Evolutionary conservation across 2,888 invertebrate species (phyloP), one percentile per base, ranked within the genome.

Genomic region (Troides aeacus): DNA sequence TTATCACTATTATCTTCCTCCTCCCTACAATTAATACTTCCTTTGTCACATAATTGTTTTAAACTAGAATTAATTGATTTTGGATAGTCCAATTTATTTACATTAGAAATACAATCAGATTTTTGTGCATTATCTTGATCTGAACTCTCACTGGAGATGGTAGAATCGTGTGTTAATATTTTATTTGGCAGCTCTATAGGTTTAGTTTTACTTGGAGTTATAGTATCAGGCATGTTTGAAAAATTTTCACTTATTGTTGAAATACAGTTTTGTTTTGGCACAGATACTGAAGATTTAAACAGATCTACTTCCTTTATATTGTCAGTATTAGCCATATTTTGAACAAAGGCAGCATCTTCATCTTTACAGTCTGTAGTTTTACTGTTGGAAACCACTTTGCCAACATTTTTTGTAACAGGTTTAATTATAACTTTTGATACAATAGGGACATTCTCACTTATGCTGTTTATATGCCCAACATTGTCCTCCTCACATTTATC

Each of bases 401-500:
- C 75, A 61, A 75, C 71, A 63, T 78, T 73, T 70, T 81, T 81
- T 39, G 77, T 81, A 68, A 86, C 79, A 36, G 88, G 86, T 77
- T 91, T 90, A 66, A 89, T 88, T 60, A 83, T 89, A 58, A 87
- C 78, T 78, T 89, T 85, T 56, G 90, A 87, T 72, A 78, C 71
- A 66, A 76, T 70, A 63, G 80, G 75, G 71, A 79, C 70, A 70
- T 74, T 75, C 18, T 84, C 85, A 76, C 76, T 76, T 50, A 85
- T 71, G 77, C 86, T 85, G 74, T 87, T 89, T 75, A 79, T 81
- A 70, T 80, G 79, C 68, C 79, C 80, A 74, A 73, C 71, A 73
- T 75, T 78, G 62, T 82, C 79, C 24, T 46, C 46, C 46, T 42
- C 62, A 66, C 50, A 62, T 39, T 70, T 66, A 60, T 66, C 63